A percentile compares a stretch with the other conserved stretches of the same genome.
These are phyloP conservation scores for Mizuhopecten yessoensis DNA, from an alignment of 1,140 invertebrate genomes.

Conservation along the genomic window DNA sequence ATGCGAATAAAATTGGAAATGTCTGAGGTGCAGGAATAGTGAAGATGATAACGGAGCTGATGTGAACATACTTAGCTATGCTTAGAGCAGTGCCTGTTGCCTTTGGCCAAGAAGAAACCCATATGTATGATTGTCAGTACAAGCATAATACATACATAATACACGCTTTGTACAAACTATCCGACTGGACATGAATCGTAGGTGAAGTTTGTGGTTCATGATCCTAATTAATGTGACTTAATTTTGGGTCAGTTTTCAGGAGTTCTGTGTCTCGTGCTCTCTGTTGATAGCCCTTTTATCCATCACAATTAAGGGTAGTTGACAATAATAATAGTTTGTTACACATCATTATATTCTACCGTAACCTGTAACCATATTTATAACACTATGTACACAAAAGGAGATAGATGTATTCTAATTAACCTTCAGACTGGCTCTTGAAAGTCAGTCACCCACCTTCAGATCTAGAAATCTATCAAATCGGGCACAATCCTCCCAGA, in stretches of 20 bases:
- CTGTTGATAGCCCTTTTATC: too few species aligned
- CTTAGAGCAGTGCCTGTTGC: not conserved
- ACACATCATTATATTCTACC: not conserved
- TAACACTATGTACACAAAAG: not conserved
- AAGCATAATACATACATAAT: too few species aligned
- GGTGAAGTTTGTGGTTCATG: not conserved
- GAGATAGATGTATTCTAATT: not conserved
- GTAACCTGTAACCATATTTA: not conserved
- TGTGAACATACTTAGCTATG: too few species aligned
- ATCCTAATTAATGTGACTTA: not conserved
- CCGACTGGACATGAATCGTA: not conserved
- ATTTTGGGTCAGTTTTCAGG: not conserved
- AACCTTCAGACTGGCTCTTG: constrained; percentile 6
- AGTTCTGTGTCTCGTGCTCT: not conserved
- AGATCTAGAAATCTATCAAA: not conserved
- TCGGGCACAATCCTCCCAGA: not conserved
- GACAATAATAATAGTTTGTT: constrained; percentile 16
- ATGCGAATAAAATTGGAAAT: too few species aligned
- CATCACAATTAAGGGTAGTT: too few species aligned
- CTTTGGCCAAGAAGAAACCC: not conserved
- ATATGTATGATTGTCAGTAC: too few species aligned
- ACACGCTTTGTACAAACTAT: not conserved
- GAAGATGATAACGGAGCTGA: too few species aligned
- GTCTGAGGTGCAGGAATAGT: too few species aligned
- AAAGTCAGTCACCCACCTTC: constrained; percentile 1